phyloP scores from a whole-genome alignment of 2,113 vertebrate genomes.

The Garra rufa region DNA sequence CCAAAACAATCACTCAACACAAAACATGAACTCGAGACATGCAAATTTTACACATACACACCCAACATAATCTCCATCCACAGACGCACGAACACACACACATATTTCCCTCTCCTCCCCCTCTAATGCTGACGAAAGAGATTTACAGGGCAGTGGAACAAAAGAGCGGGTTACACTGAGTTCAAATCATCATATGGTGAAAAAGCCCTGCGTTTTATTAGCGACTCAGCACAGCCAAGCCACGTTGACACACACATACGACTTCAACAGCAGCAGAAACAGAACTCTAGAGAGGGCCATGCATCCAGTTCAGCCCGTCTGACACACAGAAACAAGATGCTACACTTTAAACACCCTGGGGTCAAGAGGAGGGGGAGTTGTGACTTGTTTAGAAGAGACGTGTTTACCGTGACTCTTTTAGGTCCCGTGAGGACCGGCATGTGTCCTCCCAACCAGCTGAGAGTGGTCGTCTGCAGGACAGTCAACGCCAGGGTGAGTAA shows the following conservation, averaged over 20 bases:
- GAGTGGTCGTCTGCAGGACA: background rate
- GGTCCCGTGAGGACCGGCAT: background rate
- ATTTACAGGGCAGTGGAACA: conserved; percentile 49
- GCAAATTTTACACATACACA: conserved; percentile 31
- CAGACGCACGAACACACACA: conserved; percentile 20
- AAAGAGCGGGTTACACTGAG: conserved; percentile 47
- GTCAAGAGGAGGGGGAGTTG: background rate
- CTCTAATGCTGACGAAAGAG: conserved; percentile 28
- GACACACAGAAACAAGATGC: conserved; percentile 5
- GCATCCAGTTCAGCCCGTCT: background rate
- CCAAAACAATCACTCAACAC: conserved; percentile 31
- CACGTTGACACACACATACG: conserved; percentile 13
- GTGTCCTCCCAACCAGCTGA: conserved; percentile 7
- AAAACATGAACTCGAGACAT: conserved; percentile 43
- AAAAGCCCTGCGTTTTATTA: conserved; percentile 51
- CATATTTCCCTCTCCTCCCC: background rate
- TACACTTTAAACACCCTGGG: conserved; percentile 4
- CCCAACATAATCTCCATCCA: conserved; percentile 19
- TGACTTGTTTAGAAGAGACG: background rate
- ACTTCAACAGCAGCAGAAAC: conserved; percentile 22
- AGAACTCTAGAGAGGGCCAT: background rate
- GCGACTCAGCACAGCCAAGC: conserved; percentile 48
- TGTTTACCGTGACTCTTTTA: conserved; percentile 26
- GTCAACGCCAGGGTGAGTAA: conserved; percentile 31
- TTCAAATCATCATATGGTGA: conserved; percentile 49